These are phyloP conservation scores for Sus cebifrons DNA, from an alignment of 2,797 vertebrate genomes.

Conservation along the genomic window DNA sequence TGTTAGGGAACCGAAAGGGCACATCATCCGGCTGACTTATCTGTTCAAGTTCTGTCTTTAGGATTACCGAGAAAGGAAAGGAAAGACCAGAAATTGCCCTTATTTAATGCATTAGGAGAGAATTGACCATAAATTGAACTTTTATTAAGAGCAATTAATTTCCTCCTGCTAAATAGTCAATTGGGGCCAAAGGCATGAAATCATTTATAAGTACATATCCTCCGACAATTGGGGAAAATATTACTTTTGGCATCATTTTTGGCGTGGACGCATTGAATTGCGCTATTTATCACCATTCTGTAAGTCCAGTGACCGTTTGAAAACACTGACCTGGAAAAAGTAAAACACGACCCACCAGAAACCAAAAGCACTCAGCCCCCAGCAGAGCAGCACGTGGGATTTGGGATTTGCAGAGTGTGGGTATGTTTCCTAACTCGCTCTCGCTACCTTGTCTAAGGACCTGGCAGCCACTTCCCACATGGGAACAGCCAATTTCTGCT, in stretches of 20 bases:
- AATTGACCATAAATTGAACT: not conserved
- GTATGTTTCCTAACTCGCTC: not conserved
- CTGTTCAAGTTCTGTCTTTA: not conserved
- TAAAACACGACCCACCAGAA: not conserved
- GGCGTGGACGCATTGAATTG: not conserved
- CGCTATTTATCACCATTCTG: not conserved
- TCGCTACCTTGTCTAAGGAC: not conserved
- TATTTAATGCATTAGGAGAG: constrained; percentile 8
- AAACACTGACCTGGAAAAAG: not conserved
- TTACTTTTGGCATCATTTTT: not conserved
- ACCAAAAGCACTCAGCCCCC: not conserved
- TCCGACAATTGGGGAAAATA: not conserved
- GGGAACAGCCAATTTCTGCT: not conserved
- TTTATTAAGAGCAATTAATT: constrained; percentile 56
- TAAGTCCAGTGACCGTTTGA: not conserved
- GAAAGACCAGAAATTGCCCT: not conserved
- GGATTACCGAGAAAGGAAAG: not conserved
- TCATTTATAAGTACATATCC: constrained; percentile 23
- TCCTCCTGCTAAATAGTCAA: constrained; percentile 17
- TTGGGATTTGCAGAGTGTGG: not conserved
- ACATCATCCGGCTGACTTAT: not conserved
- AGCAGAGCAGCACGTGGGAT: accelerated
- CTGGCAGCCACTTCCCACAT: not conserved
- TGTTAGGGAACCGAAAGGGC: not conserved
- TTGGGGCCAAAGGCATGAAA: constrained; percentile 64